These are phyloP conservation scores for Pomatostomus ruficeps DNA, from an alignment of 2,113 vertebrate species.

Conservation along the genomic window DNA sequence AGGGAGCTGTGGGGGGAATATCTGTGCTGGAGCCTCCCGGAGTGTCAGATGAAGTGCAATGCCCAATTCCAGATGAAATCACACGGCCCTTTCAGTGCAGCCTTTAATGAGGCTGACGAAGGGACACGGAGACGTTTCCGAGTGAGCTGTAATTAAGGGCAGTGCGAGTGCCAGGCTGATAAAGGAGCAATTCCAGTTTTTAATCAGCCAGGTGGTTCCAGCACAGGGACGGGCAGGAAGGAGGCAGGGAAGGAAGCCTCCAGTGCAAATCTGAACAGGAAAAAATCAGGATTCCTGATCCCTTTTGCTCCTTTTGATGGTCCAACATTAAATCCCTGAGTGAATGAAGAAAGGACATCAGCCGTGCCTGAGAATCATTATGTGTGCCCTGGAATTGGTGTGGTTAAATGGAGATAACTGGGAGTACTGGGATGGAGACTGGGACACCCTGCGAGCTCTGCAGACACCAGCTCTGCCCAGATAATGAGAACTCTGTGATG, in stretches of 20 bases:
- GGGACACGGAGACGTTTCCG: background rate
- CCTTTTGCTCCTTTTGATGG: background rate
- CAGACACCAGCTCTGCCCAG: background rate
- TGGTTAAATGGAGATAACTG: background rate
- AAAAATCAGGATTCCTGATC: background rate
- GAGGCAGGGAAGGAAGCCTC: background rate
- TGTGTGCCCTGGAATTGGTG: background rate
- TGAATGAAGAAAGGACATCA: no score
- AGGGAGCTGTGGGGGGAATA: background rate
- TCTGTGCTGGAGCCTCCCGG: background rate
- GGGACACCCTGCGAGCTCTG: background rate
- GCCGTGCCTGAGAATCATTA: background rate
- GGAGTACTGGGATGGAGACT: background rate
- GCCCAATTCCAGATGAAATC: background rate
- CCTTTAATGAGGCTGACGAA: background rate
- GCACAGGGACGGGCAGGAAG: background rate
- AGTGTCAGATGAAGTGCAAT: background rate
- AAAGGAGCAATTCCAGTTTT: background rate
- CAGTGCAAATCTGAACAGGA: background rate
- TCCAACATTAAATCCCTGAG: background rate
- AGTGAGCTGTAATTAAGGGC: background rate
- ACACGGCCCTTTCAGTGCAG: background rate
- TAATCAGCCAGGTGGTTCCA: background rate
- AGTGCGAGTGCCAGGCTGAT: background rate
- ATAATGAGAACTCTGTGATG: background rate